A percentile compares a stretch with the other conserved stretches of the same genome.
Evolutionary conservation across 2,797 vertebrate genomes (phyloP).

Genomic region (Meriones psammophilus): DNA sequence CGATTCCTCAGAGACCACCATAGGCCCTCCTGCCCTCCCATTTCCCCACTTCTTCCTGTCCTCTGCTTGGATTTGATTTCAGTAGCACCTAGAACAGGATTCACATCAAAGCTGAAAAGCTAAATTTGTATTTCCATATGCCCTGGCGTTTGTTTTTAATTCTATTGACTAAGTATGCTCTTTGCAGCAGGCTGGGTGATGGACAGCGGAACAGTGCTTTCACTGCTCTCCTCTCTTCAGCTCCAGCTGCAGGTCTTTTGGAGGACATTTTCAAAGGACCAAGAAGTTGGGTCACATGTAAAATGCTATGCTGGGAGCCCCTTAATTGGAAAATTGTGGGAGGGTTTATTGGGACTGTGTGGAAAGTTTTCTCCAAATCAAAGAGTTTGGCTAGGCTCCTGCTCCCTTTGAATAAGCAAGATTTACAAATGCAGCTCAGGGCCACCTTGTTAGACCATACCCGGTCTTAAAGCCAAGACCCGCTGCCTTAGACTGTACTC

Average conservation of each 20-base stretch:
- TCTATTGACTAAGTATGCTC: conserved; percentile 81
- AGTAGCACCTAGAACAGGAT: conserved; percentile 70
- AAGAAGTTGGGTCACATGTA: background rate
- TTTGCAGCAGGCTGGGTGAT: conserved; percentile 57
- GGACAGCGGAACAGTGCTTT: conserved; percentile 39
- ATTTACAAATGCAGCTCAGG: background rate
- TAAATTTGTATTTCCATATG: conserved; percentile 80
- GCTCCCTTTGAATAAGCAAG: conserved; percentile 38
- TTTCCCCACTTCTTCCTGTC: conserved; percentile 75
- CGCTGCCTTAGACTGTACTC: background rate
- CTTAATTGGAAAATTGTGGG: background rate
- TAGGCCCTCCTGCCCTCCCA: conserved; percentile 48
- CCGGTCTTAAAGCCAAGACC: background rate
- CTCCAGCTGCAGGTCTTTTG: conserved; percentile 34
- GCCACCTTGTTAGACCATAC: background rate
- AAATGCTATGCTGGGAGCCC: background rate
- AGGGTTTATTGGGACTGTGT: background rate
- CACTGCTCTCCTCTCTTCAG: background rate
- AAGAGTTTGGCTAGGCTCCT: background rate
- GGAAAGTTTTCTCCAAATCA: conserved; percentile 23
- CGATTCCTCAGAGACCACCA: conserved; percentile 13
- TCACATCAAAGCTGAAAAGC: conserved; percentile 76
- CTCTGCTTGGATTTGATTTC: conserved; percentile 77
- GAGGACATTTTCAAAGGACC: conserved; percentile 40
- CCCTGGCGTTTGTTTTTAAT: conserved; percentile 82